Conservation (phyloP, 1,140 invertebrate species). For the Brachystomella parvula region DNA sequence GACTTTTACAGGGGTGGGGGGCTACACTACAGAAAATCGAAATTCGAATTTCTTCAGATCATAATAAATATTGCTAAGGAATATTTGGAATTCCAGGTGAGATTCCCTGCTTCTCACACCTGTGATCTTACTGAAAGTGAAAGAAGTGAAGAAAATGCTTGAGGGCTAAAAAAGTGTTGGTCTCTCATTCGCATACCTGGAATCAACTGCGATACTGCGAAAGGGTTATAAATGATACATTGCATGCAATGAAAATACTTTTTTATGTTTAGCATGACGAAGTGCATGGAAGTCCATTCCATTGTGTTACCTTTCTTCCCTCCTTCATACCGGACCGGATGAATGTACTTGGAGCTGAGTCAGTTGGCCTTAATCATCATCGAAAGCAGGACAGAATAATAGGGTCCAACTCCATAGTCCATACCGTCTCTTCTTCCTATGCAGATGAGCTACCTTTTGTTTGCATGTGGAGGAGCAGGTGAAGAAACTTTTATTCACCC, state of each 20-base stretch:
- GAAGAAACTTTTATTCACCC: not conserved
- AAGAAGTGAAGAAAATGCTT: no score
- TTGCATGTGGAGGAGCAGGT: not conserved
- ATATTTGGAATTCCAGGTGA: no score
- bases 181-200: no score
- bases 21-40: no score
- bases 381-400: not conserved
- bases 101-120: no score
- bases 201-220: no score
- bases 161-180: no score
- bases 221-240: not conserved
- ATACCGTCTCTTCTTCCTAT: not conserved
- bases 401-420: not conserved
- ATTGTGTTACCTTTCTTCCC: not conserved
- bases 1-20: no score
- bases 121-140: no score
- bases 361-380: not conserved
- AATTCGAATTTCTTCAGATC: no score
- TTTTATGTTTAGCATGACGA: conserved; percentile 1
- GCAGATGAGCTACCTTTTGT: not conserved
- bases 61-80: no score
- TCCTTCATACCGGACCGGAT: not conserved
- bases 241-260: not conserved
- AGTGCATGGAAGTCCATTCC: not conserved
- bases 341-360: not conserved